Percentiles rank a stretch among this genome's conserved stretches.
Evolutionary conservation across 2,113 vertebrate genomes (phyloP).

Genomic region (Aptenodytes forsteri): DNA sequence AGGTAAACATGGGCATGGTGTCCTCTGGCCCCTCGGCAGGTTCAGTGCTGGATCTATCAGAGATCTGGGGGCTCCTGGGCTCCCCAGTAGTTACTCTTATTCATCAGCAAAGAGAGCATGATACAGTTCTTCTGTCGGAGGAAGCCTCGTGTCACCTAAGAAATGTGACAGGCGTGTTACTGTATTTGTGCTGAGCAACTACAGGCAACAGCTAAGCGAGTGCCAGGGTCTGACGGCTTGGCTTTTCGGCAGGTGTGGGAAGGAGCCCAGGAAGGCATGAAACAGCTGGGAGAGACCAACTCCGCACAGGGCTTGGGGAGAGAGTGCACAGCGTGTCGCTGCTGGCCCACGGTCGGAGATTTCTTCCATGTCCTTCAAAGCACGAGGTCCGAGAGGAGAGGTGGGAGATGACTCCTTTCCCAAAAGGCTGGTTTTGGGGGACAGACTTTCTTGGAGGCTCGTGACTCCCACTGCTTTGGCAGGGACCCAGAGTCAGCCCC

Average conservation of each 20-base stretch:
- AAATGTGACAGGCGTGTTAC: background rate
- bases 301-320: background rate
- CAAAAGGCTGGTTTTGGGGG: background rate
- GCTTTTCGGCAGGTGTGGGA: background rate
- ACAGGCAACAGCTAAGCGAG: background rate
- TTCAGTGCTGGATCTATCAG: background rate
- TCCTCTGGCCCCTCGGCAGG: background rate
- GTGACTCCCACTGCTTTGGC: background rate
- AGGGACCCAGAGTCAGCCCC: background rate
- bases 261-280: background rate
- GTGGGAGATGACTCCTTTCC: background rate
- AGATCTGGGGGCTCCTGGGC: background rate
- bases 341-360: fast-evolving
- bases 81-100: background rate
- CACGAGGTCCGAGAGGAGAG: fast-evolving
- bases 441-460: background rate
- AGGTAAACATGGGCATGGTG: background rate
- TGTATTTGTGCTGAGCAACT: background rate
- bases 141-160: background rate
- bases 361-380: background rate
- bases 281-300: background rate
- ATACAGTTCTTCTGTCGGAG: background rate
- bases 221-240: background rate
- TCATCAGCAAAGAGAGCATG: background rate
- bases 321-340: fast-evolving